Conservation (phyloP, 1,140 invertebrate genomes). For the Pogonomyrmex californicus region DNA sequence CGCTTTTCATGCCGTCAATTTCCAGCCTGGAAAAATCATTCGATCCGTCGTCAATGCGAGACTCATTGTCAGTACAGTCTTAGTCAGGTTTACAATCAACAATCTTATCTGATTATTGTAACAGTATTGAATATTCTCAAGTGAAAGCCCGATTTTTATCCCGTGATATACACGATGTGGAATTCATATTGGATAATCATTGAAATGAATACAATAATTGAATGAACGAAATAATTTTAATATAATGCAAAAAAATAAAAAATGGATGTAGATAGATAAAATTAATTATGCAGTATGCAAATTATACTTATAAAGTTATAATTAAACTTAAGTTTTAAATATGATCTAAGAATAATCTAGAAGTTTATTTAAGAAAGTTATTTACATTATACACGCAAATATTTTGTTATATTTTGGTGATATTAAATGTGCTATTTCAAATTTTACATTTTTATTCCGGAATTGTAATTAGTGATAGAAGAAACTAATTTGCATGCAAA, state of each 20-base stretch:
- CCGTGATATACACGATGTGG: background rate
- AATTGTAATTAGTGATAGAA: slow-evolving; percentile 42
- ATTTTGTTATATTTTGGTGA: slow-evolving; percentile 3
- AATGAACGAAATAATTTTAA: slow-evolving; percentile 8
- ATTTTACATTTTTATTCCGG: slow-evolving; percentile 30
- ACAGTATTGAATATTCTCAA: background rate
- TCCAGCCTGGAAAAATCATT: slow-evolving; percentile 38
- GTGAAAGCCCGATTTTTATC: slow-evolving; percentile 15
- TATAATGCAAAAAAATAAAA: background rate
- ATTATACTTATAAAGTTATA: background rate
- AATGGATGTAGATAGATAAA: background rate
- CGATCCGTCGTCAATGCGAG: slow-evolving; percentile 2
- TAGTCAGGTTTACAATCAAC: slow-evolving; percentile 28
- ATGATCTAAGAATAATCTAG: background rate
- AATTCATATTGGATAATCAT: background rate
- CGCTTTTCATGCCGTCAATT: slow-evolving; percentile 44
- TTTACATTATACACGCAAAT: background rate
- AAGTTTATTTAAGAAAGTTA: background rate
- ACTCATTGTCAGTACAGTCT: slow-evolving; percentile 17
- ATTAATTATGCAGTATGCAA: background rate
- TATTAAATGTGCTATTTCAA: background rate
- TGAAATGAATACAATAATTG: background rate
- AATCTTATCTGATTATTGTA: slow-evolving; percentile 40
- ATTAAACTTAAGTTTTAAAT: background rate
- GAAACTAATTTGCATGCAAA: slow-evolving; percentile 40